These are phyloP conservation scores for Eulemur macaco DNA, from an alignment of 2,113 vertebrate species.

Conservation along the genomic window DNA sequence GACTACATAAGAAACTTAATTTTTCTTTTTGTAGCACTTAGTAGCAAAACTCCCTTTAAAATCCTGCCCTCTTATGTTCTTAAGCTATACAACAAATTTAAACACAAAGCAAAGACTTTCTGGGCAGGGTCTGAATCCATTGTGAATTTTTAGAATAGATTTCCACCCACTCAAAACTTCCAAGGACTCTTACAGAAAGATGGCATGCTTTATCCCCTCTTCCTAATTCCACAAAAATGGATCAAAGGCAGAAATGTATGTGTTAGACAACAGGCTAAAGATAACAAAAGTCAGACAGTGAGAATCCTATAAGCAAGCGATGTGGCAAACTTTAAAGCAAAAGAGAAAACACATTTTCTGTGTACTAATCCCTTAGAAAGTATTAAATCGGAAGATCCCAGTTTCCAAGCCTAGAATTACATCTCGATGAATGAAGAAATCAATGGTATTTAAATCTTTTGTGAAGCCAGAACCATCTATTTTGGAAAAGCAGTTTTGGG, in stretches of 20 bases:
- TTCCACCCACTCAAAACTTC: conserved; percentile 68
- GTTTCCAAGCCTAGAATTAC: conserved; percentile 56
- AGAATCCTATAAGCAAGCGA: conserved; percentile 10
- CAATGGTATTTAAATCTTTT: conserved; percentile 50
- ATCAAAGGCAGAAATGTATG: conserved; percentile 48
- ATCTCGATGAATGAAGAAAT: conserved; percentile 62
- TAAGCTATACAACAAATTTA: conserved; percentile 49
- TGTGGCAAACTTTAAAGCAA: conserved; percentile 17
- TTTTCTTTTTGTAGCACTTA: not conserved
- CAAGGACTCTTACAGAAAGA: conserved; percentile 50
- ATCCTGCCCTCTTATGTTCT: conserved; percentile 47
- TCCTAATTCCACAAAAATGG: conserved; percentile 47
- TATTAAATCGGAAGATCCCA: conserved; percentile 29
- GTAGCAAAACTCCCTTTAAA: not conserved
- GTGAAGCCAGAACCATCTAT: conserved; percentile 44
- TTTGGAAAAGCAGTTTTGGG: conserved; percentile 49
- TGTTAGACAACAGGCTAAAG: conserved; percentile 55
- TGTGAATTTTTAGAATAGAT: conserved; percentile 44
- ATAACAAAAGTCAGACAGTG: conserved; percentile 41
- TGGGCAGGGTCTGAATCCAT: conserved; percentile 19
- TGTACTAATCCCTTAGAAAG: conserved; percentile 47
- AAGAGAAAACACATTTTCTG: conserved; percentile 59
- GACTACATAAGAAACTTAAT: conserved; percentile 44
- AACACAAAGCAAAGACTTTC: conserved; percentile 40
- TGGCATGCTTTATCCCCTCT: conserved; percentile 38